These are phyloP conservation scores for Condylostylus longicornis DNA, from an alignment of 1,140 invertebrate genomes.

Conservation along the genomic window DNA sequence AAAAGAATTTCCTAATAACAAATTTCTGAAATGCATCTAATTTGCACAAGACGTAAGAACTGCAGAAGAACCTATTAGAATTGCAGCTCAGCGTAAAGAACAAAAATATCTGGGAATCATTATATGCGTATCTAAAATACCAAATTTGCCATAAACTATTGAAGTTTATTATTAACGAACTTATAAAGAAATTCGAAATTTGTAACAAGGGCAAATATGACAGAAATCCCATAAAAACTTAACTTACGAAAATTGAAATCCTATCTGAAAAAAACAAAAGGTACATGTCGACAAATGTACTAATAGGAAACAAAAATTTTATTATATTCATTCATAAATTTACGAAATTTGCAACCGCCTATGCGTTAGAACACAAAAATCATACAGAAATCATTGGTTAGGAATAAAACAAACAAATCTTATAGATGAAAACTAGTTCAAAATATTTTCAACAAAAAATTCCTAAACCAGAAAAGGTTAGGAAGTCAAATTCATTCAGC, in stretches of 20 bases:
- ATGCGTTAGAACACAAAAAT: no score
- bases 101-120: slow-evolving; percentile 8
- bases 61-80: no score
- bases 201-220: slow-evolving; percentile 11
- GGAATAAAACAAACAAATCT: slow-evolving; percentile 7
- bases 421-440: slow-evolving; percentile 9
- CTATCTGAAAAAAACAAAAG: no score
- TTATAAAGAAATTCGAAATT: slow-evolving; percentile 12
- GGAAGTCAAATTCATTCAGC: slow-evolving; percentile 8
- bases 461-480: slow-evolving; percentile 6
- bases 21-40: slow-evolving; percentile 1
- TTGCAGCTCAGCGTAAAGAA: no score
- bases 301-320: no score
- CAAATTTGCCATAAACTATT: slow-evolving; percentile 8
- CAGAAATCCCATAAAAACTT: slow-evolving; percentile 8
- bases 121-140: slow-evolving; percentile 8
- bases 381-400: no score
- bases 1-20: background rate
- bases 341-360: no score
- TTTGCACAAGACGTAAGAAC: slow-evolving; percentile 5
- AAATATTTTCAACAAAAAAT: slow-evolving; percentile 9
- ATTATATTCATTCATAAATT: slow-evolving; percentile 9
- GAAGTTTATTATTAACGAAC: slow-evolving; percentile 9
- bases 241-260: no score
- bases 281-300: no score